phyloP scores from a whole-genome alignment of 2,888 invertebrate species.

The Tenthredo mesomela region DNA sequence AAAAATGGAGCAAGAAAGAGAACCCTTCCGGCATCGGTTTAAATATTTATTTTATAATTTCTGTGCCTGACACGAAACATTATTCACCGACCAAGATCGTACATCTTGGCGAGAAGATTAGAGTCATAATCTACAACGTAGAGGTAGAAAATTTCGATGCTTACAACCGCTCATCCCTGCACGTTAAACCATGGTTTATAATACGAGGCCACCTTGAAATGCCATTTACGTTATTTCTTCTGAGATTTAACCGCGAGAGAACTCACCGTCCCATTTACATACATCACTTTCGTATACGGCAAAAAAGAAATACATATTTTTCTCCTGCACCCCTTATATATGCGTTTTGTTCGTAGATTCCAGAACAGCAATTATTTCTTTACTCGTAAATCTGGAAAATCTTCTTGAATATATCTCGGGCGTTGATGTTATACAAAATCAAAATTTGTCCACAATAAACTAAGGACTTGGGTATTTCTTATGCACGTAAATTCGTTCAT shows the following conservation, averaged over 20 bases:
- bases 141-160: conserved; percentile 40
- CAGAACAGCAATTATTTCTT: not conserved
- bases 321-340: not conserved
- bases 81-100: conserved; percentile 26
- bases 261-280: conserved; percentile 39
- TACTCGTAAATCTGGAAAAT: not conserved
- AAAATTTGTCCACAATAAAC: not conserved
- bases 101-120: conserved; percentile 44
- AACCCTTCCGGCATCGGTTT: conserved; percentile 42
- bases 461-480: not conserved
- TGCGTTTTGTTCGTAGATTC: not conserved
- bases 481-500: too few species aligned
- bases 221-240: conserved; percentile 40
- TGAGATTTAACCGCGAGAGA: conserved; percentile 30
- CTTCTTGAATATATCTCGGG: not conserved
- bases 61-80: conserved; percentile 41
- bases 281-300: conserved; percentile 22
- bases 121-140: conserved; percentile 42
- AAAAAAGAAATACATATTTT: not conserved
- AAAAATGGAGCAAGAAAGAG: not conserved
- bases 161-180: conserved; percentile 30
- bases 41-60: conserved; percentile 49
- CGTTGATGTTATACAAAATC: not conserved
- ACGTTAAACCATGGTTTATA: conserved; percentile 43
- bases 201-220: conserved; percentile 38